phyloP scores from a whole-genome alignment of 2,797 vertebrate species.

The Sternarchorhynchus goeldii region DNA sequence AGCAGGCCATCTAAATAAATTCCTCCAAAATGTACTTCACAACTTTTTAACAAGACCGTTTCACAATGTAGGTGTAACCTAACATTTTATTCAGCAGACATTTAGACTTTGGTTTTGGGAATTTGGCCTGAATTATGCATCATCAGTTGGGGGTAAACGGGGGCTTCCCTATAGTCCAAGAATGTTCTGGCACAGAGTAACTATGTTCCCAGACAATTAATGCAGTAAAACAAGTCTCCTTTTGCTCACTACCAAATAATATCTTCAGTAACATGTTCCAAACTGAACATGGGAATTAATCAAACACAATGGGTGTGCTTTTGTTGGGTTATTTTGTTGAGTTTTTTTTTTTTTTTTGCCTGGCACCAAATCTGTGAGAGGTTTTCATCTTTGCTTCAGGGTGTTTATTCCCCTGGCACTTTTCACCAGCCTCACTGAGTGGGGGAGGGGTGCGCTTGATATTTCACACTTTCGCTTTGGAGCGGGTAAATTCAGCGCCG shows the following conservation, averaged over 20 bases:
- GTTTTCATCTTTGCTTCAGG: not conserved
- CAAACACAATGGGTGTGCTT: not conserved
- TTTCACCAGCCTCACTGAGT: not conserved
- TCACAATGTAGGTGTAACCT: too few species aligned
- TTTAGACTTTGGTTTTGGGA: not conserved
- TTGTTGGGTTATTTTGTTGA: too few species aligned
- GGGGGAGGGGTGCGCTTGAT: not conserved
- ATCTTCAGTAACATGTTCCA: not conserved
- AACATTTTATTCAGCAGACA: not conserved
- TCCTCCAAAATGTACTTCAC: too few species aligned
- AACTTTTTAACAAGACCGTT: too few species aligned
- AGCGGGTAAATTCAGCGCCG: not conserved
- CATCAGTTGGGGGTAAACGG: not conserved
- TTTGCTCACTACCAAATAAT: not conserved
- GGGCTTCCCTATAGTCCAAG: not conserved
- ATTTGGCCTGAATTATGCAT: not conserved
- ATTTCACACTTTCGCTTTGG: slow-evolving; percentile 6
- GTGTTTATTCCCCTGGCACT: not conserved
- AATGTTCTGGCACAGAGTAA: not conserved
- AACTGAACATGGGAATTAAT: not conserved
- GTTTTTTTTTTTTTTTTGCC: too few species aligned
- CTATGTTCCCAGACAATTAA: not conserved
- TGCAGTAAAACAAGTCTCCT: too few species aligned
- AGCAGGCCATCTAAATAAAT: too few species aligned
- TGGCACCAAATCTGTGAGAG: not conserved